Percentiles rank a stretch among this genome's conserved stretches.
Evolutionary conservation across 2,113 vertebrate genomes (phyloP).

Genomic region (Otolemur garnettii): DNA sequence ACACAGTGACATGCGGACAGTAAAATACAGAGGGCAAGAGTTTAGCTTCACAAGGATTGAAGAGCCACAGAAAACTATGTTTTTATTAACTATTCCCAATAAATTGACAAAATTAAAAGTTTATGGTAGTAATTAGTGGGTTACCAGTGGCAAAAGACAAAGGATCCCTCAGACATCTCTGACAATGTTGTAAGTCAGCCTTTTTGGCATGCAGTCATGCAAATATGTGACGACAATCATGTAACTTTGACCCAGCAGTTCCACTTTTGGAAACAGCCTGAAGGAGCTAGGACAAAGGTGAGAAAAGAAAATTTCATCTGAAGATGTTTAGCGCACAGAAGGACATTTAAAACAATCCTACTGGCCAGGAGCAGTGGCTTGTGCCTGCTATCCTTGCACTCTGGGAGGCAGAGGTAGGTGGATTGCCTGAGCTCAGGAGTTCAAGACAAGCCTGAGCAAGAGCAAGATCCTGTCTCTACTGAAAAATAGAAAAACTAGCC

Average conservation of each 20-base stretch:
- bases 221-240: background rate
- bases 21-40: background rate
- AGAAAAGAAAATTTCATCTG: background rate
- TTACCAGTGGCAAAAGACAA: background rate
- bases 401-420: too few relatives aligned
- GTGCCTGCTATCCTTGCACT: too few relatives aligned
- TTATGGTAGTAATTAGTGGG: background rate
- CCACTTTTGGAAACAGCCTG: background rate
- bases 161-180: background rate
- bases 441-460: too few relatives aligned
- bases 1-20: background rate
- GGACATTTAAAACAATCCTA: background rate
- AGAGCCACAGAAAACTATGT: background rate
- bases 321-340: background rate
- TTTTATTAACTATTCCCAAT: background rate
- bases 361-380: background rate
- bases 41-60: background rate
- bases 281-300: background rate
- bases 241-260: background rate
- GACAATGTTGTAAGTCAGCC: background rate
- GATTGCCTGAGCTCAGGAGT: too few relatives aligned
- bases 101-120: background rate
- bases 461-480: too few relatives aligned
- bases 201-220: background rate
- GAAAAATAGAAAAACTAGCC: too few relatives aligned